Evolutionary conservation across 2,888 invertebrate species (phyloP), one percentile per base, ranked within the genome.

Genomic region (Drosophila macrothrix): DNA sequence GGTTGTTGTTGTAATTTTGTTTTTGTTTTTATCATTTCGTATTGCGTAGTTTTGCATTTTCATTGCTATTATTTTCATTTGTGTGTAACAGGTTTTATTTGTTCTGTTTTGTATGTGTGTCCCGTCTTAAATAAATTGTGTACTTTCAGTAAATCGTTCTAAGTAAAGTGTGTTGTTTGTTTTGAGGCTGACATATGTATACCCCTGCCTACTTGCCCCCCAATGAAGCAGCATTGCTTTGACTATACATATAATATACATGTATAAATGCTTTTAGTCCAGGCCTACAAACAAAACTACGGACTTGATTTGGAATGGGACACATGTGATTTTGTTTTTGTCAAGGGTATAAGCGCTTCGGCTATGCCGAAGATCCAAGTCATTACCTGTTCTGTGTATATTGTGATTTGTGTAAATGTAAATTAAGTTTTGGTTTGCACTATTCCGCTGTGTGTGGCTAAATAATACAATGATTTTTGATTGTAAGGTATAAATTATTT

Each of bases 401-500:
- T 64, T 37, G 31, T 81, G 62, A 41, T 12, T 66, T 61, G 25
- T 28, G 37, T 55, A 16, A 33, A 52, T 50, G 50, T 66, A 61
- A 66, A 50, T 62, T 62, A 52, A 50, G 14, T n/a, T 25, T 52
- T 33, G 35, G 58, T 39, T 53, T 31, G 55, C 46, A 49, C 37
- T 64, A 31, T 37, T 60, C 43, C 35, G 71, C 60, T 52, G 56
- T 64, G 70, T 78, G 70, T 78, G 78, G 66, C 73, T 83, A 78
- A 87, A 76, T 84, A 69, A 73, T 73, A 80, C 71, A 77, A 76
- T 76, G 80, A 82, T 77, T 78, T 76, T 83, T 76, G 76, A 78
- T 83, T 78, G 67, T 83, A 74, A 76, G 79, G 65, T 83, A 67
- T 25, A 74, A 90, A 80, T 80, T 67, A 77, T 67, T 90, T 88